phyloP scores from a whole-genome alignment of 2,797 vertebrate genomes.

The Eulemur rubriventer region DNA sequence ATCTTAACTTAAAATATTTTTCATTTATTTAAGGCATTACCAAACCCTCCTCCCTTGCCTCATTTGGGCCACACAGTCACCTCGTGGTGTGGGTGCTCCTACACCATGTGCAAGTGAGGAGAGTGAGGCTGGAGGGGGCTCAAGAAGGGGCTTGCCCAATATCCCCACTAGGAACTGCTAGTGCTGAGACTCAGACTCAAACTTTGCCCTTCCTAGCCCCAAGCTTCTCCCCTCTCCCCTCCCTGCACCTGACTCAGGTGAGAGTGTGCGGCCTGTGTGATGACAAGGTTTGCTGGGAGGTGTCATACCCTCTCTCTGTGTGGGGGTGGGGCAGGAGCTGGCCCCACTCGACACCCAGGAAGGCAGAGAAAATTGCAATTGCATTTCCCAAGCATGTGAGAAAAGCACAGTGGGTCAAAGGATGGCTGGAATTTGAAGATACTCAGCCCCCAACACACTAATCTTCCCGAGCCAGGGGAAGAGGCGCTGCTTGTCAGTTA shows the following conservation, averaged over 20 bases:
- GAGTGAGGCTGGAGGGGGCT: neutral
- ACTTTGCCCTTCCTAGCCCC: neutral
- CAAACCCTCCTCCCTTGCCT: neutral
- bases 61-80: neutral
- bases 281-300: neutral
- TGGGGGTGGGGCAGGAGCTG: neutral
- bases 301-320: neutral
- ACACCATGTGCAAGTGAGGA: neutral
- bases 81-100: neutral
- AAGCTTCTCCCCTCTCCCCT: neutral
- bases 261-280: neutral
- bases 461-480: neutral
- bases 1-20: neutral
- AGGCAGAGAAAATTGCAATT: constrained; percentile 50
- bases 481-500: constrained; percentile 8
- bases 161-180: neutral
- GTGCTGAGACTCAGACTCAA: neutral
- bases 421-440: neutral
- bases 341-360: neutral
- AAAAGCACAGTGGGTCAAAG: neutral
- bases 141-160: neutral
- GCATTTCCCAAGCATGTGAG: neutral
- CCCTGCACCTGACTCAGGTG: neutral
- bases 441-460: neutral
- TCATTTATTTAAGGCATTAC: neutral